Conservation (phyloP, 2,888 invertebrate genomes). For the Cenopis cana region DNA sequence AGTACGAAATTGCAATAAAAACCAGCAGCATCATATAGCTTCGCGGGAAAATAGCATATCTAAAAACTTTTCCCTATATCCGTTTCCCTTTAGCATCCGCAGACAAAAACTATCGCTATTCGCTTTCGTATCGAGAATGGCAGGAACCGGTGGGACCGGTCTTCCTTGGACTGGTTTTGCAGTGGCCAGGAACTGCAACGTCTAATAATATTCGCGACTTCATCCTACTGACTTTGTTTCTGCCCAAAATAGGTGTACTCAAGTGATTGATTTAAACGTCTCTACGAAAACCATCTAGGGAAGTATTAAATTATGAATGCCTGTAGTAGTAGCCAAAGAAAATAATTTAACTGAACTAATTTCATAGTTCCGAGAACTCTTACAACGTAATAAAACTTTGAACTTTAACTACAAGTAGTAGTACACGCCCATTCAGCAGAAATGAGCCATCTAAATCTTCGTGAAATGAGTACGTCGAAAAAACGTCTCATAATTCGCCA, state of each 20-base stretch:
- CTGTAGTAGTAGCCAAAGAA: conserved; percentile 6
- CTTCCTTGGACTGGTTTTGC: conserved; percentile 49
- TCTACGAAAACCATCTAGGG: not conserved
- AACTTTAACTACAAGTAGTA: conserved; percentile 11
- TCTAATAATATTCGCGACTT: conserved; percentile 52
- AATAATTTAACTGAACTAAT: conserved; percentile 7
- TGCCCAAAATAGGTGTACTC: conserved; percentile 23
- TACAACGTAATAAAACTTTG: conserved; percentile 22
- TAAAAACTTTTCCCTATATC: conserved; percentile 52
- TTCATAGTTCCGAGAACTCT: not conserved
- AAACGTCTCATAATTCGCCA: conserved; percentile 35
- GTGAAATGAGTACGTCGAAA: conserved; percentile 38
- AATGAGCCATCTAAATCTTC: conserved; percentile 35
- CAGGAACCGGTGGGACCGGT: conserved; percentile 51
- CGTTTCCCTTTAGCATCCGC: conserved; percentile 58
- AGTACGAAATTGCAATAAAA: not conserved
- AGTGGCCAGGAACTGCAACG: conserved; percentile 46
- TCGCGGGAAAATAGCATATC: not conserved
- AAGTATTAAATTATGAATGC: conserved; percentile 6
- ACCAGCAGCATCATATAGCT: not conserved
- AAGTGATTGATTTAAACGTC: conserved; percentile 1
- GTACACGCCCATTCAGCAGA: conserved; percentile 17
- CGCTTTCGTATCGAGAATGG: conserved; percentile 52
- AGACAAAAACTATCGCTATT: conserved; percentile 56
- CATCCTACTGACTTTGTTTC: conserved; percentile 48